Evolutionary conservation across 2,888 invertebrate species (phyloP).

Genomic region (Lordiphosa andalusiaca): DNA sequence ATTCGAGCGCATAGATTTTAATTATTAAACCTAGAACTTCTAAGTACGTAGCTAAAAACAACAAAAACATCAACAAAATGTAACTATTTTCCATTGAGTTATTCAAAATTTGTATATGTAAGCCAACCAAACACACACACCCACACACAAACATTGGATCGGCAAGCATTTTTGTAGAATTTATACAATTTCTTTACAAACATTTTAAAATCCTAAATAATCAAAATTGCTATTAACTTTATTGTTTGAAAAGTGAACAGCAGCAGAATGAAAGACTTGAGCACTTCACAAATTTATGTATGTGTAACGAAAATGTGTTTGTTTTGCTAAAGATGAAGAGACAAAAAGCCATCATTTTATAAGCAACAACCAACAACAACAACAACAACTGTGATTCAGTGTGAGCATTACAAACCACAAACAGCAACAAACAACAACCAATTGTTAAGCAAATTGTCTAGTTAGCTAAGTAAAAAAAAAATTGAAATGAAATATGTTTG

Average conservation of each 20-base stretch:
- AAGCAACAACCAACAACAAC: constrained; percentile 56
- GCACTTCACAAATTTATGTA: constrained; percentile 62
- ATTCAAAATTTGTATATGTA: constrained; percentile 34
- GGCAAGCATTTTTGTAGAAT: constrained; percentile 55
- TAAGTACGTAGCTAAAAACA: constrained; percentile 50
- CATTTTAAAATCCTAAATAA: constrained; percentile 10
- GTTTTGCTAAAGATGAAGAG: constrained; percentile 21
- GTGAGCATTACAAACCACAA: constrained; percentile 41
- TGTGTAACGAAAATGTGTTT: constrained; percentile 34
- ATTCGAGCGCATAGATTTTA: constrained; percentile 53
- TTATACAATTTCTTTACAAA: constrained; percentile 39
- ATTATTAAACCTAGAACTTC: constrained; percentile 21
- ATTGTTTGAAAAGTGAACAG: constrained; percentile 34
- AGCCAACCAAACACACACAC: constrained; percentile 11
- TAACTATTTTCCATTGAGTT: constrained; percentile 25
- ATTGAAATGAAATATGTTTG: constrained; percentile 39
- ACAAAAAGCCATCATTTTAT: constrained; percentile 63
- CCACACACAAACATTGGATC: constrained; percentile 34
- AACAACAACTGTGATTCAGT: constrained; percentile 68
- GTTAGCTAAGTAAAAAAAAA: constrained; percentile 64
- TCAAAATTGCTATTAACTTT: constrained; percentile 16
- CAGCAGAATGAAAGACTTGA: constrained; percentile 65
- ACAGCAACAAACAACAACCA: constrained; percentile 41
- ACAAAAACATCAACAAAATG: constrained; percentile 23
- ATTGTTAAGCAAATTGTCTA: constrained; percentile 73